Base-by-base conservation (phyloP, 2,113 vertebrate species). In the Daphoenositta chrysoptera region DNA sequence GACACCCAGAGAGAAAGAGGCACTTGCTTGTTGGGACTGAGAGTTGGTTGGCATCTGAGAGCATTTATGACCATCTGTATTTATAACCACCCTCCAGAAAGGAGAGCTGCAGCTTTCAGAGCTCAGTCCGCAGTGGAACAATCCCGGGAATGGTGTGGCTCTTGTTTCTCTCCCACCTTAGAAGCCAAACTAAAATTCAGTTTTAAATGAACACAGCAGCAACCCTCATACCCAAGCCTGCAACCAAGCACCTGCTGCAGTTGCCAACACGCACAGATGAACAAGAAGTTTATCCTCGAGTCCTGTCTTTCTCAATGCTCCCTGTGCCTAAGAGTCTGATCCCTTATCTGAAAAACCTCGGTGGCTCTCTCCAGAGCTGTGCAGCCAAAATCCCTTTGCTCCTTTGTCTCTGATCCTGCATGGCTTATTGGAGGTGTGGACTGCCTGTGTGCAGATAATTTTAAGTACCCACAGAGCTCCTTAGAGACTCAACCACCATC, bases 161-260 rank as follows among this genome's bases (percentile, higher is more conserved):
- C 50, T 61, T 77, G 54, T 54, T 77, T 35, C 24, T 81, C 21
- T 77, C 33, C 20, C 60, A 33, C 18, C 37, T 61, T 39, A 91
- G 76, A 73, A 73, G 28, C 17, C 3, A 8, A 81, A 45, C 5
- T 27, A 72, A 83, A 87, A 75, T 35, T 35, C 35, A 33, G 11
- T 37, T 92, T 72, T 80, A 60, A 60, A 37, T 45, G 19, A 80
- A 26, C 19, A 37, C 22, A 37, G 10, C 31, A 31, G 37, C 35
- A 83, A 57, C 22, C 8, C 12, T 73, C 13, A 54, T 20, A 57
- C 13, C 35, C 31, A 61, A 80, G 57, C 19, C 79, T 57, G 16
- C 53, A 75, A 7, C 24, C 27, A 28, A 86, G 45, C 37, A 60
- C 45, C 15, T 70, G 42, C 0, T 0, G 23, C 24, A 3, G 42